phyloP scores from a whole-genome alignment of 1,140 invertebrate genomes.

The Epicauta chinensis region DNA sequence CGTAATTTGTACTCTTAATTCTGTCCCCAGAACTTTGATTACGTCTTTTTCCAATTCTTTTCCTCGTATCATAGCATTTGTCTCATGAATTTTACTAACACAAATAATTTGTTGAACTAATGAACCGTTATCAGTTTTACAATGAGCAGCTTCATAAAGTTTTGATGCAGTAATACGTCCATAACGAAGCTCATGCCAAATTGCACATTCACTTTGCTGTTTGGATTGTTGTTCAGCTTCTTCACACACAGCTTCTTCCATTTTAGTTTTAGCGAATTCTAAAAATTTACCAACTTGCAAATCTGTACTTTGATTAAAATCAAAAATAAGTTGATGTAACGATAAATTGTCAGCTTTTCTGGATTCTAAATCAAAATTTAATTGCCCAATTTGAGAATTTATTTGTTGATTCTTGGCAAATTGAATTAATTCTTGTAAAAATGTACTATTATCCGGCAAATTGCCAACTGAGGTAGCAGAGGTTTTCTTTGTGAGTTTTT shows the following conservation, averaged over 20 bases:
- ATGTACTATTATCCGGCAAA: too few species aligned
- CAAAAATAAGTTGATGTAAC: too few species aligned
- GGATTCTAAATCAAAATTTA: too few species aligned
- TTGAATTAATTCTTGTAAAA: too few species aligned
- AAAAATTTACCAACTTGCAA: neutral
- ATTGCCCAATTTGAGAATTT: too few species aligned
- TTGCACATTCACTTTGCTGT: conserved; percentile 19
- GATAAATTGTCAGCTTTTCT: too few species aligned
- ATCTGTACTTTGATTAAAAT: neutral
- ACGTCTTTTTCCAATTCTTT: conserved; percentile 19
- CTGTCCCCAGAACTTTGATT: conserved; percentile 7
- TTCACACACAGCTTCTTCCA: conserved; percentile 15
- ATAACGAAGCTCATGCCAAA: conserved; percentile 35
- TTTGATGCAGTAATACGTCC: conserved; percentile 39
- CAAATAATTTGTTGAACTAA: conserved; percentile 30
- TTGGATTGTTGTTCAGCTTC: conserved; percentile 13
- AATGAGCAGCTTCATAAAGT: conserved; percentile 33
- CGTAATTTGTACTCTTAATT: conserved; percentile 8
- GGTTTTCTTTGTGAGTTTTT: too few species aligned
- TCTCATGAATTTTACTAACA: conserved; percentile 21
- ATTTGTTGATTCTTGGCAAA: too few species aligned
- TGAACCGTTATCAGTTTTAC: conserved; percentile 30
- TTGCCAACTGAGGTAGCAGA: too few species aligned
- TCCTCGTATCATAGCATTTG: conserved; percentile 27
- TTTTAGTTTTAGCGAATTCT: conserved; percentile 1